These are phyloP conservation scores for Eristalis arbustorum DNA, from an alignment of 2,888 invertebrate species.

Conservation along the genomic window DNA sequence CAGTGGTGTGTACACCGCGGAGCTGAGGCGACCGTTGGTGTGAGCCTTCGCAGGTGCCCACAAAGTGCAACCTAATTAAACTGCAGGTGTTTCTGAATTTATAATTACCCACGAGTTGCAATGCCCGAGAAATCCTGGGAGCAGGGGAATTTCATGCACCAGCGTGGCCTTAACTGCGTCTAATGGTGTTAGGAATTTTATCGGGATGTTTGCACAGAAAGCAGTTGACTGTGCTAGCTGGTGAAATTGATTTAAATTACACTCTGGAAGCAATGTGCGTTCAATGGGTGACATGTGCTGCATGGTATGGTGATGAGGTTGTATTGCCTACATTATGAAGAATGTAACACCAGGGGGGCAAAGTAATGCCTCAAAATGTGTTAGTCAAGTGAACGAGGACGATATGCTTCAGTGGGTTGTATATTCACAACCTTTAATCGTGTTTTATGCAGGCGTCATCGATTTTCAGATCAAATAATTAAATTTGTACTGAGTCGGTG, in stretches of 20 bases:
- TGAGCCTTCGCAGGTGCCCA: not conserved
- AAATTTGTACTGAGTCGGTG: too few relatives aligned
- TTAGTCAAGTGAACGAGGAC: too few relatives aligned
- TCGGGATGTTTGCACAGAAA: not conserved
- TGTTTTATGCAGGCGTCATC: not conserved
- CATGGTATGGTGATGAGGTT: too few relatives aligned
- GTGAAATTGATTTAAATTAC: not conserved
- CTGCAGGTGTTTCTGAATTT: slow-evolving; percentile 61
- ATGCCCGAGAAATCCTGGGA: slow-evolving; percentile 35
- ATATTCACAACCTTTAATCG: not conserved
- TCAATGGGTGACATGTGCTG: not conserved
- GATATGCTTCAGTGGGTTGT: too few relatives aligned
- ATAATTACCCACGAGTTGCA: slow-evolving; percentile 57
- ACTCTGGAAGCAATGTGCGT: not conserved
- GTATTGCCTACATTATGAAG: too few relatives aligned
- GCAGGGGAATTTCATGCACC: slow-evolving; percentile 53
- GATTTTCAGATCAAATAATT: not conserved
- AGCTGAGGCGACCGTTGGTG: not conserved
- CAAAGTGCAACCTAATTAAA: slow-evolving; percentile 58
- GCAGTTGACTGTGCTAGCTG: not conserved
- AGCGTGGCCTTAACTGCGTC: slow-evolving; percentile 32
- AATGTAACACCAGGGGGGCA: too few relatives aligned
- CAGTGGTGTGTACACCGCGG: not conserved
- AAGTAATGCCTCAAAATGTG: too few relatives aligned
- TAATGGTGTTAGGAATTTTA: slow-evolving; percentile 20